Conservation (phyloP, 2,113 vertebrate genomes). For the Etheostoma spectabile region DNA sequence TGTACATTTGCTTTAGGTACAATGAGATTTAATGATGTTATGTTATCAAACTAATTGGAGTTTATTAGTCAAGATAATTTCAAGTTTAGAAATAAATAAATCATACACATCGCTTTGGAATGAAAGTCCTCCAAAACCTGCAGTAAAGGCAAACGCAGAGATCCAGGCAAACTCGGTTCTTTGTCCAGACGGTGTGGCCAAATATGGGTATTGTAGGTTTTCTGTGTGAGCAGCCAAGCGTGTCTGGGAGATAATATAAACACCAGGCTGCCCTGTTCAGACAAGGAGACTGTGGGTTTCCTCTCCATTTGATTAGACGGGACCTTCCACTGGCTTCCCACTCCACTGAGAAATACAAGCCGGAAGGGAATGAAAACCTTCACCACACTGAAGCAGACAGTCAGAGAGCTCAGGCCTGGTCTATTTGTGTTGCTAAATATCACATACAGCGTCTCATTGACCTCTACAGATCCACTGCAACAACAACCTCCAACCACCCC, state of each 20-base stretch:
- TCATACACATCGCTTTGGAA: neutral
- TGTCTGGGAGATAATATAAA: constrained; percentile 75
- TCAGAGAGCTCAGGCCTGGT: constrained; percentile 5
- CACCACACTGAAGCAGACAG: neutral
- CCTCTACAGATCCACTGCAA: neutral
- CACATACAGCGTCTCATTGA: neutral
- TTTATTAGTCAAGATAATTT: neutral
- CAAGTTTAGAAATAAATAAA: neutral
- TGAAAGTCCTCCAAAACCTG: neutral
- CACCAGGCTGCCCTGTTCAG: constrained; percentile 61
- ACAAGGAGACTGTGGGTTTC: constrained; percentile 47
- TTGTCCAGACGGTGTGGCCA: constrained; percentile 63
- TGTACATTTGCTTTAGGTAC: neutral
- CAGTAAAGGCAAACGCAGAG: neutral
- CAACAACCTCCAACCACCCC: neutral
- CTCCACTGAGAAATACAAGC: constrained; percentile 58
- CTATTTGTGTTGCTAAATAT: constrained; percentile 24
- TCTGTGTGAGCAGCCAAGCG: constrained; percentile 71
- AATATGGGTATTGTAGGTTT: constrained; percentile 76
- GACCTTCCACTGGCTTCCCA: constrained; percentile 49
- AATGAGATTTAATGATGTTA: neutral
- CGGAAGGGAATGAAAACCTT: constrained; percentile 1
- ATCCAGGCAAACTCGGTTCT: constrained; percentile 26
- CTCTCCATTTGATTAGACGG: constrained; percentile 76
- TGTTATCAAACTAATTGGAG: neutral